phyloP scores from a whole-genome alignment of 2,113 vertebrate genomes.

The Glareola pratincola region DNA sequence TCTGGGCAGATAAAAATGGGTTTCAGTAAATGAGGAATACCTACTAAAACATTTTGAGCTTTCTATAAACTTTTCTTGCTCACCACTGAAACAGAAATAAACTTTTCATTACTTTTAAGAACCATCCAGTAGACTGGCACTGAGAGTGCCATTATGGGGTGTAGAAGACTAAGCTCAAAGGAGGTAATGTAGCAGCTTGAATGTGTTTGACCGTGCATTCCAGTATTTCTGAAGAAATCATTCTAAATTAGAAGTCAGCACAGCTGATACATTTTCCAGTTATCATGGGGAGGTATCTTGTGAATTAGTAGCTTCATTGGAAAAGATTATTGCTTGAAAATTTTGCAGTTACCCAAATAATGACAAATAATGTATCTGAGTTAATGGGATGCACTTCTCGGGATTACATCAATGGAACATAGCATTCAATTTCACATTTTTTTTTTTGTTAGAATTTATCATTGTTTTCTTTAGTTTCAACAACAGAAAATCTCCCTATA shows the following conservation, averaged over 20 bases:
- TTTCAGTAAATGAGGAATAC: neutral
- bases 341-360: neutral
- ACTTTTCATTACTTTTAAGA: neutral
- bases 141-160: neutral
- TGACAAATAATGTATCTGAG: neutral
- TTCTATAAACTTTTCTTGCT: neutral
- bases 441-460: neutral
- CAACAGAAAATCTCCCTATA: neutral
- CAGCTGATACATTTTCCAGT: neutral
- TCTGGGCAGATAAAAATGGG: neutral
- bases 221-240: neutral
- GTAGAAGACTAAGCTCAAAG: neutral
- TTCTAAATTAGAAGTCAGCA: neutral
- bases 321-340: neutral
- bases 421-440: neutral
- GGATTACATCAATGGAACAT: neutral
- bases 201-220: neutral
- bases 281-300: neutral
- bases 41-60: neutral
- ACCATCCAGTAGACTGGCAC: neutral
- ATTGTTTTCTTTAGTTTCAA: neutral
- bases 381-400: neutral
- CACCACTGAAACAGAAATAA: neutral
- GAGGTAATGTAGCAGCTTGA: neutral
- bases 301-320: neutral